Conservation (phyloP, 2,888 invertebrate species). For the Tortricodes alternella region DNA sequence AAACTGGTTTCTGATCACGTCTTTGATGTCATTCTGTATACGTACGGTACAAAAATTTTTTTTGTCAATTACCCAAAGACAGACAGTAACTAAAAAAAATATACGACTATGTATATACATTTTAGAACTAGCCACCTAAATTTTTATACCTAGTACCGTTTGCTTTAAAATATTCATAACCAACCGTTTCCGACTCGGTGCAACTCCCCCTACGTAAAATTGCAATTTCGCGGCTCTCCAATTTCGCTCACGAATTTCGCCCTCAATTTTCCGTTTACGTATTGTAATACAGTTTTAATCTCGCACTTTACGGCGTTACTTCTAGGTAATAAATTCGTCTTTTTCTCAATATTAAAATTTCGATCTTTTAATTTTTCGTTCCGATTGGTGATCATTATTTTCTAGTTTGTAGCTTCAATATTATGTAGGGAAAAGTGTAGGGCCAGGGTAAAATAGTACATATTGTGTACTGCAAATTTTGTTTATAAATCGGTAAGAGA, state of each 20-base stretch:
- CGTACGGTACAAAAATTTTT: too few species aligned
- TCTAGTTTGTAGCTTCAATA: too few species aligned
- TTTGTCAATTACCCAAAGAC: not conserved
- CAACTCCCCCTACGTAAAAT: constrained; percentile 8
- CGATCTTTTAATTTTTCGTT: constrained; percentile 2
- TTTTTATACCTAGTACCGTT: not conserved
- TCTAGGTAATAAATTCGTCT: not conserved
- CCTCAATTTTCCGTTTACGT: constrained; percentile 12
- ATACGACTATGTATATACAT: too few species aligned
- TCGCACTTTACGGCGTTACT: not conserved
- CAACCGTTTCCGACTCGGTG: not conserved
- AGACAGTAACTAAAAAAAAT: not conserved
- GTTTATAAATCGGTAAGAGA: too few species aligned
- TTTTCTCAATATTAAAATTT: not conserved
- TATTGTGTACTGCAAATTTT: too few species aligned
- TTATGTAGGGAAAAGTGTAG: too few species aligned
- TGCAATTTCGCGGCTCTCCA: constrained; percentile 5
- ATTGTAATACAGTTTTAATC: constrained; percentile 15
- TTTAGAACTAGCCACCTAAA: not conserved
- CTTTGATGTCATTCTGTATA: too few species aligned
- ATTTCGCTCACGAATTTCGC: constrained; percentile 1
- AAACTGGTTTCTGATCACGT: too few species aligned
- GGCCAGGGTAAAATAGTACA: too few species aligned
- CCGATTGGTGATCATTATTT: not conserved
- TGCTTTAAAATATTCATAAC: constrained; percentile 7